phyloP scores from a whole-genome alignment of 2,797 vertebrate species.

The Pseudocheirus occidentalis region DNA sequence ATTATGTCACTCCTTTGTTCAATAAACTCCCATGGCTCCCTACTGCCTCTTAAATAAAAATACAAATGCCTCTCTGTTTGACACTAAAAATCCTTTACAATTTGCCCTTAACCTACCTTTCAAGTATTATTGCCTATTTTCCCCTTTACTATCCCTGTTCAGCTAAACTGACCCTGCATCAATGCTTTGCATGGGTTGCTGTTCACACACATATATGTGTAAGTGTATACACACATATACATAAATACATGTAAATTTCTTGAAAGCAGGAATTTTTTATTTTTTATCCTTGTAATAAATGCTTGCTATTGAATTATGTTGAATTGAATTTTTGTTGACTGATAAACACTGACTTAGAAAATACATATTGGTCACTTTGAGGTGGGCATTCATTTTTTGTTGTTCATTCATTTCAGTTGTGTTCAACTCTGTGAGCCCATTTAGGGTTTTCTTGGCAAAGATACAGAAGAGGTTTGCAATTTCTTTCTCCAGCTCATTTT shows the following conservation, averaged over 20 bases:
- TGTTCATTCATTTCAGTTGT: too few species aligned
- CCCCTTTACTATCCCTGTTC: background rate
- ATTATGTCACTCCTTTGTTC: background rate
- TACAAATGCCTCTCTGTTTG: background rate
- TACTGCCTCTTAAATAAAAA: background rate
- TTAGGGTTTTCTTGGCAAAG: too few species aligned
- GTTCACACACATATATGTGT: too few species aligned
- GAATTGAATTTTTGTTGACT: too few species aligned
- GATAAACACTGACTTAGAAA: too few species aligned
- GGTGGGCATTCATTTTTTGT: too few species aligned
- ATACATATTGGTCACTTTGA: too few species aligned
- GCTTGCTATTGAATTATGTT: too few species aligned
- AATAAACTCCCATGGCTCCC: background rate
- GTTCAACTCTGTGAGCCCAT: too few species aligned
- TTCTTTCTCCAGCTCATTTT: too few species aligned
- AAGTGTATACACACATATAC: too few species aligned
- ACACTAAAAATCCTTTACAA: background rate
- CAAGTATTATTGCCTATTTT: background rate
- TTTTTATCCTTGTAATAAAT: background rate
- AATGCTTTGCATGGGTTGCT: background rate
- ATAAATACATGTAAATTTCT: background rate
- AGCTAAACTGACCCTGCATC: background rate
- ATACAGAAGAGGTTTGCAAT: too few species aligned
- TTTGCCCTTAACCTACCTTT: background rate
- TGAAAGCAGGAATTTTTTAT: background rate